Conservation (phyloP, 2,113 vertebrate species). For the Coturnix japonica region DNA sequence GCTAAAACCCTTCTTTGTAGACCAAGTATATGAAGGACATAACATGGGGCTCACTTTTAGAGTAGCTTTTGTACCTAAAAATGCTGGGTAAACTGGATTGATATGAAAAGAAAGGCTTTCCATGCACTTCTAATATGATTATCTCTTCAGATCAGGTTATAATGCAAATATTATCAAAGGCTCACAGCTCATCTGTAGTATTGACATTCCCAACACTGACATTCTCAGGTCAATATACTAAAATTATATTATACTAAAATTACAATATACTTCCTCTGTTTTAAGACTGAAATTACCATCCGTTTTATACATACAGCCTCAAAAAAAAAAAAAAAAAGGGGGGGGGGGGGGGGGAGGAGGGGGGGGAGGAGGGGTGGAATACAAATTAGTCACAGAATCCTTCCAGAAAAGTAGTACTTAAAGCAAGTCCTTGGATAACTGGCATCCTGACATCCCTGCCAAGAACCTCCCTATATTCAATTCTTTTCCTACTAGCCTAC, state of each 20-base stretch:
- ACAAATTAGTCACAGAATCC: not conserved
- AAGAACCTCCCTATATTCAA: not conserved
- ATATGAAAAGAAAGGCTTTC: slow-evolving; percentile 36
- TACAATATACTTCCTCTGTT: slow-evolving; percentile 9
- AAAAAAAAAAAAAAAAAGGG: not conserved
- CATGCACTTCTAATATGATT: slow-evolving; percentile 22
- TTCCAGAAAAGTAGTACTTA: not conserved
- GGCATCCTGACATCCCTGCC: not conserved
- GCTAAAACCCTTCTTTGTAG: not conserved
- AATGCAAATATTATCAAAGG: slow-evolving; percentile 49
- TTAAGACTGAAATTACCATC: slow-evolving; percentile 44
- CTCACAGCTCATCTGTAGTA: not conserved
- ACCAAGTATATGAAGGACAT: not conserved
- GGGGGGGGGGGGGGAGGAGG: too few species aligned
- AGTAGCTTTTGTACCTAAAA: slow-evolving; percentile 13
- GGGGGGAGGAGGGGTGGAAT: rapidly evolving
- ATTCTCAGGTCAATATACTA: slow-evolving; percentile 46
- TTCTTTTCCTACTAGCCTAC: not conserved
- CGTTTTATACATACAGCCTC: not conserved
- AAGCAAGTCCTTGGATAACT: not conserved
- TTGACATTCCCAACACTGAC: slow-evolving; percentile 10
- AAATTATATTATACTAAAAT: slow-evolving; percentile 55
- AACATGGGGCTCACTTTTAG: not conserved
- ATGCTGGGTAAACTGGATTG: not conserved
- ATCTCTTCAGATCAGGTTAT: slow-evolving; percentile 39